phyloP scores from a whole-genome alignment of 2,113 vertebrate genomes.

The Melospiza georgiana region DNA sequence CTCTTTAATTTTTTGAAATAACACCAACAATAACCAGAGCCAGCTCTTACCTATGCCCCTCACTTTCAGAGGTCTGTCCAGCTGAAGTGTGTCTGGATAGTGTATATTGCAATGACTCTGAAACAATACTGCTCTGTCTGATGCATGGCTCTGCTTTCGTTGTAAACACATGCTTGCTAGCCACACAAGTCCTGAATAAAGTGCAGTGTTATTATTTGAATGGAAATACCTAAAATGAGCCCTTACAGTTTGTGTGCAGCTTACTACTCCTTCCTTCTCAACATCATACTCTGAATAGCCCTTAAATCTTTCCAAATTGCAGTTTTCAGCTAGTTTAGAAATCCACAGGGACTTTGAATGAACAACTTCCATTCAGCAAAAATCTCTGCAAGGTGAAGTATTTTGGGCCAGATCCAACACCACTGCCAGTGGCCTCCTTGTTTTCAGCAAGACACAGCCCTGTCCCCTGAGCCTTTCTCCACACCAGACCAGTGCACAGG shows the following conservation, averaged over 20 bases:
- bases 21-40: not conserved
- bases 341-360: not conserved
- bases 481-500: rapidly evolving
- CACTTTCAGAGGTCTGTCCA: not conserved
- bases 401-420: not conserved
- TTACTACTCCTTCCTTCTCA: not conserved
- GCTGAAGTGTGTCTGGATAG: not conserved
- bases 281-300: not conserved
- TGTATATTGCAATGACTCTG: not conserved
- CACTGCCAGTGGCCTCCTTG: not conserved
- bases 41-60: not conserved
- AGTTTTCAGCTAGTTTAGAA: slow-evolving; percentile 4
- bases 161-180: not conserved
- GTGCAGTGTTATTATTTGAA: not conserved
- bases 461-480: not conserved
- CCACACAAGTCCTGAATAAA: not conserved
- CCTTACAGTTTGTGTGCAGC: not conserved
- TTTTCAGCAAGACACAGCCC: not conserved
- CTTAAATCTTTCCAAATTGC: not conserved
- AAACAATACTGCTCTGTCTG: slow-evolving; percentile 21
- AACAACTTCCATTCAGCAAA: not conserved
- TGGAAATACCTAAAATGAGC: not conserved
- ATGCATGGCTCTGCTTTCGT: not conserved
- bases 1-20: not conserved
- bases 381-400: not conserved